Evolutionary conservation across 2,797 vertebrate genomes (phyloP), one percentile per base, ranked within the genome.

Genomic region (Coluber constrictor): DNA sequence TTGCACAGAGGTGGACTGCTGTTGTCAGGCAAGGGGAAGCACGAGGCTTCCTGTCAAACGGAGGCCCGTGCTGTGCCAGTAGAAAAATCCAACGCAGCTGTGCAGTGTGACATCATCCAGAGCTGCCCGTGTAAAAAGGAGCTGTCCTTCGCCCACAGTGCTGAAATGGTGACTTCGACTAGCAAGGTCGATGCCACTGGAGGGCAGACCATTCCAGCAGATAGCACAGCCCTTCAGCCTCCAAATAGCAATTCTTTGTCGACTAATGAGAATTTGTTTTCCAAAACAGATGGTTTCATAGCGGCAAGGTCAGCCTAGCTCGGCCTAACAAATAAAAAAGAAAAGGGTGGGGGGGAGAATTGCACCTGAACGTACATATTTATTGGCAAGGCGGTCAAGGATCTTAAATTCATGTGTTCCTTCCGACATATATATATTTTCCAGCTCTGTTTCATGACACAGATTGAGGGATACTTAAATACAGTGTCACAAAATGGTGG

Each of bases 31-130:
- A 18, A 66, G 16, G 15, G 1, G 43, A 74, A 47, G n/a, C 1
- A 79, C 18, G 97, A 99, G 0, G 95, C 47, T 0, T 98, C 94
- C 93, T 98, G 97, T 1, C 98, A 99, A 95, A 99, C 98, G 0
- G 94, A 96, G 10, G 11, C 9, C 90, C 25, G 32, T 12, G 57
- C 66, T 32, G 0, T 11, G 0, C 6, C 25, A 37, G 93, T 0
- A 90, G 94, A 55, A 90, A 98, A 92, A 20, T 74, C 79, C 29
- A 97, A 99, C 0, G 97, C 95, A 63, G 97, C 97, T 0, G 96
- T 97, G 55, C 99, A 99, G 94, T 99, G 98, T 90, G 94, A 86
- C 92, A 90, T 96, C 60, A 1, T 87, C 61, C 51, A 54, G 90
- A 0, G 74, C 59, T 95, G 96, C 94, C 29, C 74, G n/a, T 96